Conservation (phyloP, 1,140 invertebrate genomes). For the Tachypleus tridentatus region DNA sequence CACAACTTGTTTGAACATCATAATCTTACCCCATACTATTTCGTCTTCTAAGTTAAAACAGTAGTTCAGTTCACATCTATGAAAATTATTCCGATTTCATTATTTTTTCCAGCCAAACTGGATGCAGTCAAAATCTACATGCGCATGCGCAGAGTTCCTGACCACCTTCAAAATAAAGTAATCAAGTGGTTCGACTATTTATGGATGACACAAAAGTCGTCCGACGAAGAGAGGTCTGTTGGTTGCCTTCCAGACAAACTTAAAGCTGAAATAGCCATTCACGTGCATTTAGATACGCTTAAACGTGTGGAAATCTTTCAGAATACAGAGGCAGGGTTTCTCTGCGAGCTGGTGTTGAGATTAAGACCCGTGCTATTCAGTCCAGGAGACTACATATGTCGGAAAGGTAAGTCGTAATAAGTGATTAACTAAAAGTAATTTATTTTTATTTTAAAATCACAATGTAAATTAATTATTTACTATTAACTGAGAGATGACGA, state of each 20-base stretch:
- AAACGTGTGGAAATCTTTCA: slow-evolving; percentile 98
- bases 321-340: slow-evolving; percentile 96
- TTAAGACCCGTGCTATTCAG: slow-evolving; percentile 92
- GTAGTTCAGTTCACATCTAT: too few relatives aligned
- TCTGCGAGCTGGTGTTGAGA: slow-evolving; percentile 89
- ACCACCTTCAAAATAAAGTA: slow-evolving; percentile 90
- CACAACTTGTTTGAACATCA: too few relatives aligned
- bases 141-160: slow-evolving; percentile 87
- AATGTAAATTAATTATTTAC: too few relatives aligned
- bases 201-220: slow-evolving; percentile 96
- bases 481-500: too few relatives aligned
- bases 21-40: too few relatives aligned
- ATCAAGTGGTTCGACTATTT: slow-evolving; percentile 99
- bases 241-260: slow-evolving; percentile 93
- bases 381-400: slow-evolving; percentile 95
- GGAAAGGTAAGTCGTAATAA: slow-evolving; percentile 64
- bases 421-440: not conserved
- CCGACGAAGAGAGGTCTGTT: slow-evolving; percentile 90
- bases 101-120: slow-evolving; percentile 71
- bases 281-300: slow-evolving; percentile 94
- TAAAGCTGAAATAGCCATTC: slow-evolving; percentile 97
- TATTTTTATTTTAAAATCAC: too few relatives aligned
- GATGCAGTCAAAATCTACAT: slow-evolving; percentile 98
- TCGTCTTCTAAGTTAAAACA: too few relatives aligned
- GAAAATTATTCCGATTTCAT: slow-evolving; percentile 9